Conservation (phyloP, 64 coral and sea anemone species). For the Montipora foliosa region DNA sequence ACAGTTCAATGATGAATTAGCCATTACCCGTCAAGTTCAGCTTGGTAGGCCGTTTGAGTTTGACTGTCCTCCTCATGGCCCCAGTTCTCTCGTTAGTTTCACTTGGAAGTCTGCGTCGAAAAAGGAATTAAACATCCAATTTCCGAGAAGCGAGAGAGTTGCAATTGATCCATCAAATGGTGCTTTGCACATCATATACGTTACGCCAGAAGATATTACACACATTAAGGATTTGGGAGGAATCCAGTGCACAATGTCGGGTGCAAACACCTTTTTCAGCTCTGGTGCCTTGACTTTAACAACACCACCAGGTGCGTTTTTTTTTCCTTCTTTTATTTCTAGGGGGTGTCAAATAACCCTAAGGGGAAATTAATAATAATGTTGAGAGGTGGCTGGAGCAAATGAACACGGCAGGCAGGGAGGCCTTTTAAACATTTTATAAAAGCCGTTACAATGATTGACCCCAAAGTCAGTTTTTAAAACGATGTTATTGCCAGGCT, state of each 20-base stretch:
- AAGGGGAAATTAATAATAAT: no score
- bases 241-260: constrained; percentile 22
- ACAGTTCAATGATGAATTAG: not conserved
- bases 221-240: not conserved
- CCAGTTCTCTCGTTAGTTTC: not conserved
- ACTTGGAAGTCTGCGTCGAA: not conserved
- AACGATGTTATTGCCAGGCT: no score
- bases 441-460: no score
- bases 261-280: not conserved
- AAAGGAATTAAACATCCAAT: not conserved
- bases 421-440: no score
- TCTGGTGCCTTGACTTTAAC: not conserved
- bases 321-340: no score
- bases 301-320: not conserved
- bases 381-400: no score
- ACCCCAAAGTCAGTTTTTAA: no score
- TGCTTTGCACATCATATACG: constrained; percentile 18
- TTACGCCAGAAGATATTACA: constrained; percentile 12
- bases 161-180: constrained; percentile 35
- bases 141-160: not conserved
- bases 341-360: no score
- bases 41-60: not conserved
- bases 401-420: no score
- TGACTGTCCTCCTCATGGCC: not conserved
- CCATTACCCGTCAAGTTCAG: not conserved